A percentile compares a stretch with the other conserved stretches of the same genome.
These are phyloP conservation scores for Leiothrix lutea DNA, from an alignment of 2,113 vertebrate species.

Conservation along the genomic window DNA sequence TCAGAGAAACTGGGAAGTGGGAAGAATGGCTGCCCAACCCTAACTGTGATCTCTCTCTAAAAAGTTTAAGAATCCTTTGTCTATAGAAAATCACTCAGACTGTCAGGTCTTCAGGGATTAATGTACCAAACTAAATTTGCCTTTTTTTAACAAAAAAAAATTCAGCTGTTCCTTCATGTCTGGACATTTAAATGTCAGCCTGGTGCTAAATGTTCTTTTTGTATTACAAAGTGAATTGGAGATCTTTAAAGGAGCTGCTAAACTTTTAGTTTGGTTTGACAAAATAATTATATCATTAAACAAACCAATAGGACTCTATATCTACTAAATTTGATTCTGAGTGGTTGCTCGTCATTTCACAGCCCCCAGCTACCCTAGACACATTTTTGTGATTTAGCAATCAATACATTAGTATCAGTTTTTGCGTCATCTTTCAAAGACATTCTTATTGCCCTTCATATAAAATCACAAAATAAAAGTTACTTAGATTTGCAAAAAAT, in stretches of 20 bases:
- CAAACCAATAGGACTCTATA: conserved; percentile 3
- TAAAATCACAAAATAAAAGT: background rate
- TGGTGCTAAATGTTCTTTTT: background rate
- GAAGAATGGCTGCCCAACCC: background rate
- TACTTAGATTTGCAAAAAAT: background rate
- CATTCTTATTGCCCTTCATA: background rate
- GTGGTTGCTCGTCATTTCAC: background rate
- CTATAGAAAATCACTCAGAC: background rate
- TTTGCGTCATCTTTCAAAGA: background rate
- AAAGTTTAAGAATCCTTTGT: background rate
- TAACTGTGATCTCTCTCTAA: background rate
- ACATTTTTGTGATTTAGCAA: background rate
- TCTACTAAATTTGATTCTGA: conserved; percentile 22
- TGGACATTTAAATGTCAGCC: background rate
- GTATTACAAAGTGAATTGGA: background rate
- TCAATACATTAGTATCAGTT: conserved; percentile 10
- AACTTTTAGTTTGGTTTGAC: conserved; percentile 29
- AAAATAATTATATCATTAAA: conserved; percentile 39
- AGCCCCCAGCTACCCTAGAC: background rate
- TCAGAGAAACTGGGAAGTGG: background rate
- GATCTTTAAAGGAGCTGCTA: background rate
- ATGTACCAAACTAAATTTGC: background rate
- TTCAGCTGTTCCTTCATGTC: background rate
- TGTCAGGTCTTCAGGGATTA: background rate
- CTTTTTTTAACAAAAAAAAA: background rate